These are phyloP conservation scores for Drepana falcataria DNA, from an alignment of 2,888 invertebrate species.

Conservation along the genomic window DNA sequence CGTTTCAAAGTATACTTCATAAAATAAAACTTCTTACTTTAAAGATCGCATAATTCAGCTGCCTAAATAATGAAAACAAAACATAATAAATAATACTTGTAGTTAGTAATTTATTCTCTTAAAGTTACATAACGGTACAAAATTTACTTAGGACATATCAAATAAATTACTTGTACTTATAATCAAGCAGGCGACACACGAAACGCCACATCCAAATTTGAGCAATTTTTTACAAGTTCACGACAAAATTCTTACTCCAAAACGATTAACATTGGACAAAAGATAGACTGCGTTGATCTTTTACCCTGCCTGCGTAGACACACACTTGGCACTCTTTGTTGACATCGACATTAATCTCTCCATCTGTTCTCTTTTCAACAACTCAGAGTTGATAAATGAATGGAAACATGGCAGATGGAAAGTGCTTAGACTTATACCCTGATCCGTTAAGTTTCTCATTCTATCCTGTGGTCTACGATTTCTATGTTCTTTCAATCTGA, in stretches of 20 bases:
- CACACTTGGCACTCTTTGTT: slow-evolving; percentile 3
- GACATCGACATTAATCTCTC: slow-evolving; percentile 20
- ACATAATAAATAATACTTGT: slow-evolving; percentile 8
- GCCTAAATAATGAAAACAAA: slow-evolving; percentile 14
- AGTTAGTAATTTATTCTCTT: slow-evolving; percentile 30
- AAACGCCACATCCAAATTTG: background rate
- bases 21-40: slow-evolving; percentile 24
- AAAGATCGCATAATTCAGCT: background rate
- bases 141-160: slow-evolving; percentile 55
- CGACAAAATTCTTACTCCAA: slow-evolving; percentile 35
- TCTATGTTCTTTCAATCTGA: slow-evolving; percentile 34
- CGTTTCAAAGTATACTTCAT: background rate
- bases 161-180: slow-evolving; percentile 35
- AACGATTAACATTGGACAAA: slow-evolving; percentile 22
- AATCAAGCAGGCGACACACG: slow-evolving; percentile 4
- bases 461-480: slow-evolving; percentile 49
- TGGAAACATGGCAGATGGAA: slow-evolving; percentile 65
- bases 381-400: slow-evolving; percentile 55
- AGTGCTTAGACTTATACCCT: slow-evolving; percentile 60
- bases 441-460: slow-evolving; percentile 31
- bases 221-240: slow-evolving; percentile 16
- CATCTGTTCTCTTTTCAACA: slow-evolving; percentile 43
- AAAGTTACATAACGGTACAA: slow-evolving; percentile 51
- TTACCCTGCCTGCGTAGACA: slow-evolving; percentile 9
- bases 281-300: slow-evolving; percentile 2